A percentile compares a stretch with the other conserved stretches of the same genome.
phyloP scores from a whole-genome alignment of 2,797 vertebrate species.

The Otus scops region DNA sequence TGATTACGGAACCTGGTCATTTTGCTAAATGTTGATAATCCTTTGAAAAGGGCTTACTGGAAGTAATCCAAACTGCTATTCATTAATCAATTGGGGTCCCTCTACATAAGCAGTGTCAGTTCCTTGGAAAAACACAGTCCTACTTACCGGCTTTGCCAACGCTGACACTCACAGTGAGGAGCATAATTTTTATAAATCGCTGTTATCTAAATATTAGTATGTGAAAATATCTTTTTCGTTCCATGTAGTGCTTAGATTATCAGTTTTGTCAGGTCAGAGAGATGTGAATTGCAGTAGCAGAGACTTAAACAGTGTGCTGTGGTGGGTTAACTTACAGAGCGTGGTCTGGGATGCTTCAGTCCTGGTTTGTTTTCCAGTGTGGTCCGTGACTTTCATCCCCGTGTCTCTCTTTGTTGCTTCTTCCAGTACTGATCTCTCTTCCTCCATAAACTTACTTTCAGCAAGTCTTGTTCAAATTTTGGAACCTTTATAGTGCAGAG shows the following conservation, averaged over 20 bases:
- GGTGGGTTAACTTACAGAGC: not conserved
- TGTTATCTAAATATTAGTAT: not conserved
- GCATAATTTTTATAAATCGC: not conserved
- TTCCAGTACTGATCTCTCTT: not conserved
- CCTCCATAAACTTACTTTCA: not conserved
- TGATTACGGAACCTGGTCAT: constrained; percentile 27
- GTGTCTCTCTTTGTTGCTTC: not conserved
- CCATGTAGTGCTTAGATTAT: not conserved
- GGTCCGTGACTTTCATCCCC: not conserved
- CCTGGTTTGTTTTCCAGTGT: not conserved
- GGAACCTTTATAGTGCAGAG: not conserved
- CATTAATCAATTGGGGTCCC: constrained; percentile 2
- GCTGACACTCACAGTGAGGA: not conserved
- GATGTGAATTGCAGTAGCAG: not conserved
- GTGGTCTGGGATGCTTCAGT: not conserved
- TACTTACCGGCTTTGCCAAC: not conserved
- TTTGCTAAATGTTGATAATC: constrained; percentile 57
- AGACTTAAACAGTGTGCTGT: not conserved
- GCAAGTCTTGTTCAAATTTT: not conserved
- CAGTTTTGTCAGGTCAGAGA: not conserved
- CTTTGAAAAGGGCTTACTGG: constrained; percentile 53
- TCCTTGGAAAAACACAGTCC: not conserved
- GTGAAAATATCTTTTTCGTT: not conserved
- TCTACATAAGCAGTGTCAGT: not conserved
- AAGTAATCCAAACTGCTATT: constrained; percentile 49